These are phyloP conservation scores for Accipiter cooperii DNA, from an alignment of 2,113 vertebrate species.

Conservation along the genomic window DNA sequence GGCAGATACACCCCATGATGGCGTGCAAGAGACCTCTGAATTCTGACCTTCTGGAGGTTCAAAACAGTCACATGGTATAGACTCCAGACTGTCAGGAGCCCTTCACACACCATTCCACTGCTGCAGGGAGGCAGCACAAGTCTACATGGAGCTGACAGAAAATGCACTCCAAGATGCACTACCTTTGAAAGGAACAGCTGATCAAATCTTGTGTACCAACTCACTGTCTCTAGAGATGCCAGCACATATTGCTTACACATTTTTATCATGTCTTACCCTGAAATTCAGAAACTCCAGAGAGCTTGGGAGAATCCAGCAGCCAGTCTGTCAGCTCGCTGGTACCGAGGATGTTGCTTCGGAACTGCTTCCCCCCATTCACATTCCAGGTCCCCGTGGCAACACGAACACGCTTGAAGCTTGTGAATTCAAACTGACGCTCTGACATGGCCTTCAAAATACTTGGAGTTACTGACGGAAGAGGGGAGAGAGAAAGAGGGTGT, in stretches of 20 bases:
- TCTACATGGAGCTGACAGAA: not conserved
- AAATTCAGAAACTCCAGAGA: slow-evolving; percentile 59
- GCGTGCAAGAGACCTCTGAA: not conserved
- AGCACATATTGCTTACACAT: not conserved
- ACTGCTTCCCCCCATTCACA: slow-evolving; percentile 79
- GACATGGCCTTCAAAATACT: slow-evolving; percentile 76
- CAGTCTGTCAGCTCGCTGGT: slow-evolving; percentile 74
- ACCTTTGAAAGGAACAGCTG: not conserved
- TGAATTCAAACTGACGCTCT: slow-evolving; percentile 80
- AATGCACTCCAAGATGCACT: not conserved
- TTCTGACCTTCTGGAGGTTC: not conserved
- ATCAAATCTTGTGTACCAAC: not conserved
- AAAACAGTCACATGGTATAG: not conserved
- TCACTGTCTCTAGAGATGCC: not conserved
- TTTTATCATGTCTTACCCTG: slow-evolving; percentile 60
- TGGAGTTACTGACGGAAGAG: slow-evolving; percentile 66
- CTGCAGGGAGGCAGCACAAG: not conserved
- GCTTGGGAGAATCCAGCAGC: slow-evolving; percentile 75
- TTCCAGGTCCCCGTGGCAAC: slow-evolving; percentile 79
- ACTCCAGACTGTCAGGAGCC: not conserved
- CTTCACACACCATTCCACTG: not conserved
- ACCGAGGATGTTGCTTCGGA: slow-evolving; percentile 75
- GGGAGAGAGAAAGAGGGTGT: not conserved
- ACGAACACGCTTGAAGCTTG: slow-evolving; percentile 66
- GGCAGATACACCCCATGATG: not conserved